Base-by-base conservation (phyloP, 1,140 invertebrate species). In the Ericerus pela region DNA sequence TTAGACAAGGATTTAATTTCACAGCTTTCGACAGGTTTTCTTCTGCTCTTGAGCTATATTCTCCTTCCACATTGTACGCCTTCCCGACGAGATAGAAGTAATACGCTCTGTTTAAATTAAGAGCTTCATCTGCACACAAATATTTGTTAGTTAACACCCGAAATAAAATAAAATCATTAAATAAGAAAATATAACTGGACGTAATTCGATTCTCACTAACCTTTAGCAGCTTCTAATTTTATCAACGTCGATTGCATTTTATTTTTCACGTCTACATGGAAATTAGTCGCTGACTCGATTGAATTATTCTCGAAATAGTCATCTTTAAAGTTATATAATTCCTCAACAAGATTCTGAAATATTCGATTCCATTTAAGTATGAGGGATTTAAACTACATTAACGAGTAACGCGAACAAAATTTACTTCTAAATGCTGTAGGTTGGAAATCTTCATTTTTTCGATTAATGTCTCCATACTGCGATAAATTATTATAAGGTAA, bases 21-120 rank as follows among this genome's bases (percentile, higher is more conserved):
- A 91, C 81, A 43, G 87, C 81, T 71, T 86, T 87, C 27, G 83
- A 84, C 20, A 92, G 69, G 27, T 77, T 72, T 62, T 85, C 80
- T 59, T 82, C 79, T 0, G 85, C 83, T 62, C 82, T 74, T 28
- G 76, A 68, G 62, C 78, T 76, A 69, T 81, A 85, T 29, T 76
- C 72, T 2, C 78, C 72, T n/a, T 74, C 69, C 1, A 89, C 79
- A 71, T 91, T 91, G 33, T 88, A 73, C 24, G 80, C 76, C 65
- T 78, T 79, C 1, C 88, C 89, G 63, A 80, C 79, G 54, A 89
- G 70, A 66, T 82, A 84, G 56, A 80, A 77, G 70, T 80, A 87
- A 55, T 78, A 74, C 1, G 84, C 82, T 64, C 75, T 61, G 63
- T 74, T 64, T 66, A 79, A 76, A 66, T 76, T 66, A 56, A 77